phyloP scores from a whole-genome alignment of 2,888 invertebrate species.

The Hirtodrosophila alboralis region DNA sequence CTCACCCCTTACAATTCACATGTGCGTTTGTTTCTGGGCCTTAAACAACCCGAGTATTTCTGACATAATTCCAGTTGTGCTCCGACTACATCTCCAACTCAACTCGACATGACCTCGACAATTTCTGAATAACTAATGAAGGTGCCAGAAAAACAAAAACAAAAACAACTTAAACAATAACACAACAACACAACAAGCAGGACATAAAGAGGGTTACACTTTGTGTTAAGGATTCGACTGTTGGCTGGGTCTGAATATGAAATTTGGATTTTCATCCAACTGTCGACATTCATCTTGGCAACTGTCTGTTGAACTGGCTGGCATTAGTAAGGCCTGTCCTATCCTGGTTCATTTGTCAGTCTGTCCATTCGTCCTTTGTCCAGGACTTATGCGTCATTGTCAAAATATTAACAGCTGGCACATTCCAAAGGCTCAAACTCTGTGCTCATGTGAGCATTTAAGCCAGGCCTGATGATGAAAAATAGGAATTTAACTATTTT shows the following conservation, averaged over 20 bases:
- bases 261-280: constrained; percentile 73
- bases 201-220: constrained; percentile 41
- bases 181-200: constrained; percentile 9
- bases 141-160: constrained; percentile 71
- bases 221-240: constrained; percentile 54
- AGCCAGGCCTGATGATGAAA: constrained; percentile 67
- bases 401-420: constrained; percentile 79
- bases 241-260: constrained; percentile 75
- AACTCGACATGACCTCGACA: constrained; percentile 44
- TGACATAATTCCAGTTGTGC: constrained; percentile 71
- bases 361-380: constrained; percentile 41
- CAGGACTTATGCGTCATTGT: constrained; percentile 76
- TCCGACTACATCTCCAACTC: constrained; percentile 29
- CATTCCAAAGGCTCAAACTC: constrained; percentile 52
- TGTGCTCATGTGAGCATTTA: constrained; percentile 58
- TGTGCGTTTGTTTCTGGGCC: constrained; percentile 48
- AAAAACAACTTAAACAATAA: constrained; percentile 70
- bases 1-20: constrained; percentile 59
- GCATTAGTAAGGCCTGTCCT: constrained; percentile 54
- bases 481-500: constrained; percentile 76
- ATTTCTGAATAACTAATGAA: constrained; percentile 81
- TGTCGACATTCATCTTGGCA: constrained; percentile 78
- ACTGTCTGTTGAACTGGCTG: constrained; percentile 72
- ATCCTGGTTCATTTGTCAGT: constrained; percentile 4
- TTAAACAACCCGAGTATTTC: constrained; percentile 52